phyloP scores from a whole-genome alignment of 2,797 vertebrate genomes.

The Sardinella longiceps region DNA sequence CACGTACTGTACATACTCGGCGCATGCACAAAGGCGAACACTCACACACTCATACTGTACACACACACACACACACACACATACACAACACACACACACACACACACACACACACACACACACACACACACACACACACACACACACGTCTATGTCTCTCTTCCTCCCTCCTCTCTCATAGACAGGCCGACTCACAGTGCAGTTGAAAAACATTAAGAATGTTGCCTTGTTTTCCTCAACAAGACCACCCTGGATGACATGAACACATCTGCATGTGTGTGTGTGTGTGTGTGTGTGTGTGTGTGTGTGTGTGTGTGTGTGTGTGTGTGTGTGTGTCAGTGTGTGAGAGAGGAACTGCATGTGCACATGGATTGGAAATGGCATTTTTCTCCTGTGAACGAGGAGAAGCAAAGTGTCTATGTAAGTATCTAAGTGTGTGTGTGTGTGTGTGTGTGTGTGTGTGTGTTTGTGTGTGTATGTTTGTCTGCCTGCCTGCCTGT shows the following conservation, averaged over 20 bases:
- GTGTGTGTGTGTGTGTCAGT: neutral
- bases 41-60: too few species aligned
- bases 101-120: neutral
- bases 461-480: neutral
- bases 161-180: neutral
- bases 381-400: neutral
- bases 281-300: neutral
- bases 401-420: neutral
- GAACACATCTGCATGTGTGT: neutral
- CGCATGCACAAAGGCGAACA: neutral
- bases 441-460: neutral
- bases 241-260: conserved; percentile 11
- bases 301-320: neutral
- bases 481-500: neutral
- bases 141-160: neutral
- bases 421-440: neutral
- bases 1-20: neutral
- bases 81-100: neutral
- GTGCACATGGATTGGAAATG: too few species aligned
- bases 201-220: neutral
- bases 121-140: neutral
- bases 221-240: neutral
- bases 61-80: neutral
- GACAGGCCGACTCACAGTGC: neutral
- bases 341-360: neutral